Percentiles rank a stretch among this genome's conserved stretches.
These are phyloP conservation scores for Scomberomorus guttatus DNA, from an alignment of 2,797 vertebrate genomes.

Conservation along the genomic window DNA sequence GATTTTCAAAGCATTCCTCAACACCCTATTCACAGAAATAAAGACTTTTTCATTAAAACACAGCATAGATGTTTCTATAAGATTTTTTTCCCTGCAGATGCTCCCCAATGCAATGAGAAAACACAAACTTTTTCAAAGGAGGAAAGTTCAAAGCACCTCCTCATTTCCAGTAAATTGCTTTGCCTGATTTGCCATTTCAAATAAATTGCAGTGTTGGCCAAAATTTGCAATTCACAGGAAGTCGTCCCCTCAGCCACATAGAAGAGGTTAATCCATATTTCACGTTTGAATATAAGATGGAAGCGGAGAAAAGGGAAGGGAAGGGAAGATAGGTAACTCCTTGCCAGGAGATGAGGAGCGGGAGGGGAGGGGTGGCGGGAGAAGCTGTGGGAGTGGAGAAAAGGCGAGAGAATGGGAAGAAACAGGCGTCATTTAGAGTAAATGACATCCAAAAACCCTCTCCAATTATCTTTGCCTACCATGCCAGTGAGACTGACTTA, in stretches of 20 bases:
- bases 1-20: conserved; percentile 36
- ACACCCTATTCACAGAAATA: conserved; percentile 41
- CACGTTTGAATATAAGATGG: conserved; percentile 82
- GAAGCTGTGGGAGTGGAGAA: conserved; percentile 68
- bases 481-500: conserved; percentile 90
- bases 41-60: conserved; percentile 58
- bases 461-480: conserved; percentile 91
- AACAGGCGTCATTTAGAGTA: conserved; percentile 88
- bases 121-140: conserved; percentile 73
- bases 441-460: conserved; percentile 91
- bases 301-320: conserved; percentile 59
- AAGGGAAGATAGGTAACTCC: conserved; percentile 76
- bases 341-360: conserved; percentile 77
- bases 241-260: conserved; percentile 72
- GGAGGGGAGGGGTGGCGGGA: conserved; percentile 43
- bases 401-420: conserved; percentile 82
- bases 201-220: conserved; percentile 82
- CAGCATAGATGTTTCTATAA: conserved; percentile 23
- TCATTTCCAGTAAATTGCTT: conserved; percentile 80
- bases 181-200: conserved; percentile 83
- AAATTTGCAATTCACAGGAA: conserved; percentile 84
- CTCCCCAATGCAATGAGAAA: conserved; percentile 46
- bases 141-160: conserved; percentile 79
- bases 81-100: conserved; percentile 34
- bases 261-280: conserved; percentile 86